These are phyloP conservation scores for Leucopsar rothschildi DNA, from an alignment of 2,113 vertebrate genomes.

Conservation along the genomic window DNA sequence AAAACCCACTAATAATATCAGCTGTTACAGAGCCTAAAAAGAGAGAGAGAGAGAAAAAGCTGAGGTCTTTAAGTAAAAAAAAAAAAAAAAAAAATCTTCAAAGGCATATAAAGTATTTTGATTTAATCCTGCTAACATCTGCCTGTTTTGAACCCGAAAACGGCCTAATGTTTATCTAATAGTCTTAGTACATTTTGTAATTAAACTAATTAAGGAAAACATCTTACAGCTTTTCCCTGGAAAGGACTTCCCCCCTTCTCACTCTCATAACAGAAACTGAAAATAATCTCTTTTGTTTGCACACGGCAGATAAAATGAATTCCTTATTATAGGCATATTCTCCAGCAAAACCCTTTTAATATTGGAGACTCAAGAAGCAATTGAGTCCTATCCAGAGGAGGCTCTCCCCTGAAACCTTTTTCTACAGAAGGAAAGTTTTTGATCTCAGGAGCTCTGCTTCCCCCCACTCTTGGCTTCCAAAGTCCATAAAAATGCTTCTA, in stretches of 20 bases:
- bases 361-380: constrained; percentile 30
- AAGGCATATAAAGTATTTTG: constrained; percentile 42
- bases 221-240: constrained; percentile 47
- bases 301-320: constrained; percentile 18
- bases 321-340: constrained; percentile 8
- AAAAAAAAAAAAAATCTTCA: constrained; percentile 47
- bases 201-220: constrained; percentile 72
- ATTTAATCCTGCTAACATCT: constrained; percentile 70
- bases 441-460: constrained; percentile 63
- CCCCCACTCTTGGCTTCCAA: constrained; percentile 59
- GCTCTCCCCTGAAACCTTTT: constrained; percentile 9
- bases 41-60: not conserved
- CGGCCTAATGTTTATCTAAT: constrained; percentile 66
- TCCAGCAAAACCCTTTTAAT: constrained; percentile 34
- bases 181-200: constrained; percentile 66
- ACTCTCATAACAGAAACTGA: constrained; percentile 27
- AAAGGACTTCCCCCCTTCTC: not conserved
- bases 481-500: constrained; percentile 77
- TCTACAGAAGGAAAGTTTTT: constrained; percentile 61
- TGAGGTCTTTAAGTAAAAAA: constrained; percentile 32
- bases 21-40: constrained; percentile 1
- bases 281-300: constrained; percentile 54
- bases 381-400: not conserved
- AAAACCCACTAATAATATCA: not conserved
- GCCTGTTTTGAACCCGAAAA: constrained; percentile 56